Percentiles rank a stretch among this genome's conserved stretches.
Conservation (phyloP, 1,140 invertebrate species). For the Rhynchophorus ferrugineus region DNA sequence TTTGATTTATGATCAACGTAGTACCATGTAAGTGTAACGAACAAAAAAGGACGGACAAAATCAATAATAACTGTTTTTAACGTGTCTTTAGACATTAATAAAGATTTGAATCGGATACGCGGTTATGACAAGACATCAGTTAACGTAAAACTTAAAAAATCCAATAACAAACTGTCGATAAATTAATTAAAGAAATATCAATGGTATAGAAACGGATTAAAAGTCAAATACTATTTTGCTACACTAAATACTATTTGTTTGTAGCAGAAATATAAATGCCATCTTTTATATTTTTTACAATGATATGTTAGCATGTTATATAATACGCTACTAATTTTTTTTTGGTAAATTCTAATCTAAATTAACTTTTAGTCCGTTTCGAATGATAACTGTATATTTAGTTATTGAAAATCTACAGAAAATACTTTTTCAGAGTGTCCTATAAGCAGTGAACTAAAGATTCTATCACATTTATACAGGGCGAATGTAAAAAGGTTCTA, state of each 20-base stretch:
- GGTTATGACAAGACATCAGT: too few relatives aligned
- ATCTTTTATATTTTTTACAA: constrained; percentile 14
- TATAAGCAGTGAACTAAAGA: constrained; percentile 15
- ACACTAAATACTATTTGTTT: neutral
- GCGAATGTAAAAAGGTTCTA: constrained; percentile 8
- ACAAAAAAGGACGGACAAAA: constrained; percentile 20
- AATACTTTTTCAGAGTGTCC: constrained; percentile 19
- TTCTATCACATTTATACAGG: constrained; percentile 20
- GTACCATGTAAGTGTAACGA: constrained; percentile 15
- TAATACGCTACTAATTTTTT: neutral
- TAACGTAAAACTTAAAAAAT: too few relatives aligned
- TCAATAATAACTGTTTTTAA: constrained; percentile 20
- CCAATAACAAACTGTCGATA: too few relatives aligned
- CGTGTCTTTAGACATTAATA: too few relatives aligned
- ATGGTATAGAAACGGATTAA: too few relatives aligned
- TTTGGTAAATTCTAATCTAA: constrained; percentile 1
- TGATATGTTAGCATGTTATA: constrained; percentile 20
- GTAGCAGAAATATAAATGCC: constrained; percentile 10
- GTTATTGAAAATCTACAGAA: constrained; percentile 16
- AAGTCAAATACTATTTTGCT: too few relatives aligned
- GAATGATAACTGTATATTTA: neutral
- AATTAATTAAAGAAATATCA: too few relatives aligned
- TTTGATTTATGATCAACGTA: constrained; percentile 15
- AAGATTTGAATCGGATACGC: too few relatives aligned
- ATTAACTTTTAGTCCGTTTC: constrained; percentile 5